Percentiles rank a stretch among this genome's conserved stretches.
Evolutionary conservation across 1,140 invertebrate genomes (phyloP).

Genomic region (Macrobrachium nipponense): DNA sequence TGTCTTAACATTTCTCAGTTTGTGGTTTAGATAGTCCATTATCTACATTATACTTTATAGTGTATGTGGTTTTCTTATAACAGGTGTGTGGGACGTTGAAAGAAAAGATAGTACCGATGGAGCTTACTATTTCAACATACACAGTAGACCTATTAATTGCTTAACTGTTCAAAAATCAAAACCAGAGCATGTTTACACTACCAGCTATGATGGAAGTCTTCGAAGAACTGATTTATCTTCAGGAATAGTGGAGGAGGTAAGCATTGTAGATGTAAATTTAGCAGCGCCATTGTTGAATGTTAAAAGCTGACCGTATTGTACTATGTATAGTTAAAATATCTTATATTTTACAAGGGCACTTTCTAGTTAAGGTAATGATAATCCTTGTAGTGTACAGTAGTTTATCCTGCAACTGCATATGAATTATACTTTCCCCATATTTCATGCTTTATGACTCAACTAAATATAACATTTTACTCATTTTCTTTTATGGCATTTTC

Average conservation of each 20-base stretch:
- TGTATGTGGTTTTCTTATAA: neutral
- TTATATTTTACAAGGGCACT: no score
- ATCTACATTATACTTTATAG: no score
- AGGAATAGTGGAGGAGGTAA: conserved; percentile 35
- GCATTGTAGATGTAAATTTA: neutral
- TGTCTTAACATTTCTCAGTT: no score
- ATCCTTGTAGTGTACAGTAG: neutral
- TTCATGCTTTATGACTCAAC: no score
- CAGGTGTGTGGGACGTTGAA: conserved; percentile 43
- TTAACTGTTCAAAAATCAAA: conserved; percentile 9
- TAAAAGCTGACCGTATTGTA: neutral
- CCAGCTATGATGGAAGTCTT: conserved; percentile 42
- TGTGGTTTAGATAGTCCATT: no score
- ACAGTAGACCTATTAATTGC: conserved; percentile 40
- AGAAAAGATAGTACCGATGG: conserved; percentile 30
- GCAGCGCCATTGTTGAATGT: neutral
- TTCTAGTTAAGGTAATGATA: no score
- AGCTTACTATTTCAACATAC: conserved; percentile 34
- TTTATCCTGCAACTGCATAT: neutral
- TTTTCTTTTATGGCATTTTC: no score
- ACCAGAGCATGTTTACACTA: conserved; percentile 5
- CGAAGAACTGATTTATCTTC: conserved; percentile 31
- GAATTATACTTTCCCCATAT: no score
- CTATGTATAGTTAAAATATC: neutral
- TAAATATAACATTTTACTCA: no score